Percentiles rank a stretch among this genome's conserved stretches.
phyloP scores from a whole-genome alignment of 92 coral and sea anemone genomes.

The Montipora capitata region DNA sequence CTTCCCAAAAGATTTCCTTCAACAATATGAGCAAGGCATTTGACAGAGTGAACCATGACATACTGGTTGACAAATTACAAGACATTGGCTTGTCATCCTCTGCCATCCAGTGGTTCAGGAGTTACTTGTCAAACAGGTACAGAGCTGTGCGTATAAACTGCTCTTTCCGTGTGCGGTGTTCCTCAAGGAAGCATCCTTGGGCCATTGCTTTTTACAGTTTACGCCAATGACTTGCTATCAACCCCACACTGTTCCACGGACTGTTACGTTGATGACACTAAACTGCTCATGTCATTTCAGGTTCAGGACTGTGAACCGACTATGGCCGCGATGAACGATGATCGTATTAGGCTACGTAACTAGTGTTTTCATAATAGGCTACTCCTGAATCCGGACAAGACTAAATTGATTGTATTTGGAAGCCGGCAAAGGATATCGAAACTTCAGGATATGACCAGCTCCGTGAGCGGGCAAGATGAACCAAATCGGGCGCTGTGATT shows the following conservation, averaged over 20 bases:
- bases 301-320: slow-evolving; percentile 23
- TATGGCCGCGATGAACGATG: slow-evolving; percentile 34
- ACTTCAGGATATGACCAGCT: too few relatives aligned
- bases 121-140: slow-evolving; percentile 22
- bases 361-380: slow-evolving; percentile 16
- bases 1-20: too few relatives aligned
- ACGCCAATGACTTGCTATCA: slow-evolving; percentile 55
- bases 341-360: slow-evolving; percentile 37
- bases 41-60: background rate
- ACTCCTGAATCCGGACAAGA: too few relatives aligned
- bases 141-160: slow-evolving; percentile 1
- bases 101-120: slow-evolving; percentile 39
- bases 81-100: background rate
- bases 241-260: too few relatives aligned
- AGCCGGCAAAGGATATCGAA: too few relatives aligned
- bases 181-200: slow-evolving; percentile 64
- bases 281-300: slow-evolving; percentile 40
- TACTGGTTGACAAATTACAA: slow-evolving; percentile 27
- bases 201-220: background rate
- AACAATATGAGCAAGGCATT: slow-evolving; percentile 19
- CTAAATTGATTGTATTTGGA: too few relatives aligned
- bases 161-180: slow-evolving; percentile 53
- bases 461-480: too few relatives aligned
- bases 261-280: slow-evolving; percentile 1
- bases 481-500: too few relatives aligned